Conservation (phyloP, 1,140 invertebrate genomes). For the Carposina sasakii region DNA sequence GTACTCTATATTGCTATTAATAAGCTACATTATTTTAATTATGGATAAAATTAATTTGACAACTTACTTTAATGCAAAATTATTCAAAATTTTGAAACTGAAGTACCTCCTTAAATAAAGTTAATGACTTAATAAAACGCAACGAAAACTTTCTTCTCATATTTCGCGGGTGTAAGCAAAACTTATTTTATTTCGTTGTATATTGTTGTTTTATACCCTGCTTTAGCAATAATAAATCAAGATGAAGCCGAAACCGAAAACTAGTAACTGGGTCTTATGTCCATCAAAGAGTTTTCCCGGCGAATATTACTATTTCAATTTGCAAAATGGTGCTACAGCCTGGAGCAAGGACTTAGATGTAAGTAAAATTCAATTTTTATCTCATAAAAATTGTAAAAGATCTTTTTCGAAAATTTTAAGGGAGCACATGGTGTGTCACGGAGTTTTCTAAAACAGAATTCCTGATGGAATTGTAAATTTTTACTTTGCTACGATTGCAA, state of each 20-base stretch:
- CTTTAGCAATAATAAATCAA: conserved; percentile 23
- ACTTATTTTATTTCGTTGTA: conserved; percentile 5
- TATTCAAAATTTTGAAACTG: background rate
- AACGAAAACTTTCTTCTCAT: background rate
- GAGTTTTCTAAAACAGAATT: no score
- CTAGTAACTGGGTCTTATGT: conserved; percentile 40
- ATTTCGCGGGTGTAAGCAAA: conserved; percentile 36
- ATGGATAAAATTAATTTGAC: background rate
- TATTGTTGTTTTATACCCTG: background rate
- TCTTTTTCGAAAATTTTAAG: no score
- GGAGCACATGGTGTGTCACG: no score
- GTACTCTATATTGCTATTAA: no score
- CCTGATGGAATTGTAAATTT: no score
- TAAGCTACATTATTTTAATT: background rate
- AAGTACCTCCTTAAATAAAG: background rate
- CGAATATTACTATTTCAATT: conserved; percentile 54
- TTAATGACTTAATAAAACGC: background rate
- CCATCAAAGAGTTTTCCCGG: conserved; percentile 43
- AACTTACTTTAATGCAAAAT: background rate
- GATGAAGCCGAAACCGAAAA: conserved; percentile 25
- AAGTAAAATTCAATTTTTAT: no score
- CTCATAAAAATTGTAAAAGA: no score
- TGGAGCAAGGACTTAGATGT: no score
- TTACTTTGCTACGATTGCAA: conserved; percentile 29
- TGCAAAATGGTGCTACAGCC: conserved; percentile 35